Percentiles rank a stretch among this genome's conserved stretches.
Evolutionary conservation across 2,888 invertebrate species (phyloP).

Genomic region (Deroplatys truncata): DNA sequence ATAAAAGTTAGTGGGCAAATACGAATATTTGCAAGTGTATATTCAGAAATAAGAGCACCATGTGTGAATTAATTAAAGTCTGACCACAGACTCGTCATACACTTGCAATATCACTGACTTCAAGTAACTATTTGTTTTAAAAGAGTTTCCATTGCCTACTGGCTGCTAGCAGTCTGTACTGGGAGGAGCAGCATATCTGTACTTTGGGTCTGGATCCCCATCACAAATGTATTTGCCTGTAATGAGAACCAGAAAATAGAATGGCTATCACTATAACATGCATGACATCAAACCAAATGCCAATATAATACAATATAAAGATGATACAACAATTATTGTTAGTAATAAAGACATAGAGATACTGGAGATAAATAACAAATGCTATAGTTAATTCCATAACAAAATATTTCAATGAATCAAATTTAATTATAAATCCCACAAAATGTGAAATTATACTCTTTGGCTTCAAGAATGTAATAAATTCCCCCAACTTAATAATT

Average conservation of each 20-base stretch:
- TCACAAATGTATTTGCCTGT: conserved; percentile 79
- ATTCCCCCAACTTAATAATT: too few species aligned
- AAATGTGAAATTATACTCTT: too few species aligned
- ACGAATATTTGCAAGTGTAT: neutral
- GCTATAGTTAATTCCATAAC: too few species aligned
- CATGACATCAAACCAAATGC: too few species aligned
- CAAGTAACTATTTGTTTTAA: neutral
- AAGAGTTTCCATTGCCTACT: neutral
- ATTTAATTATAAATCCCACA: too few species aligned
- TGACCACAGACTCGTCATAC: neutral
- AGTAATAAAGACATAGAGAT: too few species aligned
- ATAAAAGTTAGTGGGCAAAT: neutral
- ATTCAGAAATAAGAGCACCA: neutral
- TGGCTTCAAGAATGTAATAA: too few species aligned
- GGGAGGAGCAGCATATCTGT: conserved; percentile 49
- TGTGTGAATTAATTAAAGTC: neutral
- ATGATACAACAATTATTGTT: too few species aligned
- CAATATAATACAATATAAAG: too few species aligned
- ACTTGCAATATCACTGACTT: neutral
- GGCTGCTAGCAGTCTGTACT: conserved; percentile 30
- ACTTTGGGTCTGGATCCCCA: conserved; percentile 58
- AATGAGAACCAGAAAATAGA: conserved; percentile 32
- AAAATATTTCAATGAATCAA: too few species aligned
- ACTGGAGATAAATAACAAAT: too few species aligned
- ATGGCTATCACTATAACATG: neutral